These are phyloP conservation scores for Pituophis catenifer DNA, from an alignment of 2,113 vertebrate species.

Conservation along the genomic window DNA sequence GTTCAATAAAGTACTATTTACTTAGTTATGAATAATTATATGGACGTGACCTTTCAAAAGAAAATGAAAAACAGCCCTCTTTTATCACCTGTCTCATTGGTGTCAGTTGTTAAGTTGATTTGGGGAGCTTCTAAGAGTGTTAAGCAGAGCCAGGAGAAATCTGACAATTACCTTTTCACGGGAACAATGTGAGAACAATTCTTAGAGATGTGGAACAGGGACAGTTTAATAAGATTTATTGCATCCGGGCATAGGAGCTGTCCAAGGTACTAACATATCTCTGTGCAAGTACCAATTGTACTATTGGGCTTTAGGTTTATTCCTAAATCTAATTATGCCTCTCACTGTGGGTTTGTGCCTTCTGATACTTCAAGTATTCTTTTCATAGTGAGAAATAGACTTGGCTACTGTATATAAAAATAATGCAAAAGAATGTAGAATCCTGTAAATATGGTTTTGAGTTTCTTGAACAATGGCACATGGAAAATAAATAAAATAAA, in stretches of 20 bases:
- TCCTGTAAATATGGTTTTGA: background rate
- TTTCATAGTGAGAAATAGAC: background rate
- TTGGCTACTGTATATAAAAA: background rate
- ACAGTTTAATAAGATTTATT: slow-evolving; percentile 29
- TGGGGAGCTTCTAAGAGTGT: background rate
- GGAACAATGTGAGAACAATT: slow-evolving; percentile 11
- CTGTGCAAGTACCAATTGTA: slow-evolving; percentile 20
- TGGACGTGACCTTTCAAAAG: slow-evolving; percentile 42
- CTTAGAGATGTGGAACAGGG: slow-evolving; percentile 3
- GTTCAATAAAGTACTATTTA: slow-evolving; percentile 52
- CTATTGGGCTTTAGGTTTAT: background rate
- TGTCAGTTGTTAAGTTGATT: slow-evolving; percentile 31
- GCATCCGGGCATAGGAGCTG: background rate
- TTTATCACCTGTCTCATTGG: slow-evolving; percentile 43
- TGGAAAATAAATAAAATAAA: background rate
- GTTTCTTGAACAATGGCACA: background rate
- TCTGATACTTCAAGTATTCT: background rate
- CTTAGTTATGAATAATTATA: slow-evolving; percentile 52
- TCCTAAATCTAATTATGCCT: slow-evolving; percentile 29
- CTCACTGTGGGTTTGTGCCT: slow-evolving; percentile 9
- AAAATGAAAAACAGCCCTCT: slow-evolving; percentile 40
- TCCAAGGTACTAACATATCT: slow-evolving; percentile 29
- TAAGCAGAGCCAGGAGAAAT: slow-evolving; percentile 30
- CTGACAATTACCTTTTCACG: slow-evolving; percentile 53
- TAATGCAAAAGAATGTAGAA: background rate